Percentiles rank a stretch among this genome's conserved stretches.
Evolutionary conservation across 1,140 invertebrate species (phyloP).

Genomic region (Papilio machaon): DNA sequence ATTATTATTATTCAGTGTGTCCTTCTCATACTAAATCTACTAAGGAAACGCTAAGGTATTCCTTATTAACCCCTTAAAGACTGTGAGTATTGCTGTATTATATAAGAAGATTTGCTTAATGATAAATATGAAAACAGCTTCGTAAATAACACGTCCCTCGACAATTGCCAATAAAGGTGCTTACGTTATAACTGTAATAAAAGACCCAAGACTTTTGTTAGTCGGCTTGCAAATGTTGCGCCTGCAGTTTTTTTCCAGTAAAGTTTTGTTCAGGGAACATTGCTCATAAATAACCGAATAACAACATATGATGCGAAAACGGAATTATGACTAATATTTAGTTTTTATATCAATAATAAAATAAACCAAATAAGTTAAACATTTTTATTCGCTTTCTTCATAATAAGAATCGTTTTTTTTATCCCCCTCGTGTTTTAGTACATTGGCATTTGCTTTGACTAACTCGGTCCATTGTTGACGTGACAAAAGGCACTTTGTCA

Average conservation of each 20-base stretch:
- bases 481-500: conserved; percentile 20
- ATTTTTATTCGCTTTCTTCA: not conserved
- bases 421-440: not conserved
- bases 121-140: not conserved
- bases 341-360: too few relatives aligned
- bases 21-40: too few relatives aligned
- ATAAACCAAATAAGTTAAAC: not conserved
- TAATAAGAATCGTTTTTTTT: conserved; percentile 21
- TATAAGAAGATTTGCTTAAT: too few relatives aligned
- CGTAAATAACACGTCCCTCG: not conserved
- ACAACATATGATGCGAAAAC: not conserved
- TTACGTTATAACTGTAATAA: conserved; percentile 29
- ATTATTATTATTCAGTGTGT: too few relatives aligned
- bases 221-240: conserved; percentile 6
- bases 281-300: not conserved
- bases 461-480: conserved; percentile 12
- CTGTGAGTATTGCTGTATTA: too few relatives aligned
- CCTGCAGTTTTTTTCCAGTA: not conserved
- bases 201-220: conserved; percentile 27
- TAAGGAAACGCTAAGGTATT: too few relatives aligned
- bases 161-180: not conserved
- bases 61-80: too few relatives aligned
- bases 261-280: conserved; percentile 2
- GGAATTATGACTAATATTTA: not conserved
- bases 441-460: conserved; percentile 17